Percentiles rank a stretch among this genome's conserved stretches.
These are phyloP conservation scores for Vandiemenella viatica DNA, from an alignment of 2,888 invertebrate species.

Conservation along the genomic window DNA sequence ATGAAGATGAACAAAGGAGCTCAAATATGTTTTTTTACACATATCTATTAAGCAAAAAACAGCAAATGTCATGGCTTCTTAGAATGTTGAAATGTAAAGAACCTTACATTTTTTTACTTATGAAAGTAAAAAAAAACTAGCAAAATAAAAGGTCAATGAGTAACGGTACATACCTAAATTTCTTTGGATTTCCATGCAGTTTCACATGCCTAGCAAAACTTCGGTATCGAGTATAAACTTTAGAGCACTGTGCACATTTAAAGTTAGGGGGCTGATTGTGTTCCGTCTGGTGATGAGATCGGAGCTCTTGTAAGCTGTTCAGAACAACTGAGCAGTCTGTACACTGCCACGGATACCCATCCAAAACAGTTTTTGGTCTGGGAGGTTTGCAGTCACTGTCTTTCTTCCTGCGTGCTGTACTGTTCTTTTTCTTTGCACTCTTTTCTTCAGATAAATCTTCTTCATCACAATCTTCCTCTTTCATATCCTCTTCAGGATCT, in stretches of 20 bases:
- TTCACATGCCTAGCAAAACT: conserved; percentile 23
- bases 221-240: conserved; percentile 21
- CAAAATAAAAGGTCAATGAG: too few relatives aligned
- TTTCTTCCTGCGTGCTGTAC: conserved; percentile 8
- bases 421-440: background rate
- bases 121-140: too few relatives aligned
- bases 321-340: conserved; percentile 17
- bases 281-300: conserved; percentile 19
- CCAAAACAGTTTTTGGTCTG: conserved; percentile 16
- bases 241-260: conserved; percentile 21
- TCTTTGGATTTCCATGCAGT: conserved; percentile 19
- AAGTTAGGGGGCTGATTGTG: conserved; percentile 21
- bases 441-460: background rate
- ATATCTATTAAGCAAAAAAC: too few relatives aligned
- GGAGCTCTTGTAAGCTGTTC: conserved; percentile 17
- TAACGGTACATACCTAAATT: conserved; percentile 20
- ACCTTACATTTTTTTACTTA: too few relatives aligned
- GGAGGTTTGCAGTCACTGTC: conserved; percentile 8
- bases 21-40: too few relatives aligned
- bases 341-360: conserved; percentile 22
- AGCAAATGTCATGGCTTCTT: too few relatives aligned
- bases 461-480: background rate
- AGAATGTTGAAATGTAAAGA: too few relatives aligned
- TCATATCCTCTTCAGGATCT: conserved; percentile 4
- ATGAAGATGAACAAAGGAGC: too few relatives aligned